Conservation (phyloP, 2,797 vertebrate species). For the Takifugu ocellatus region DNA sequence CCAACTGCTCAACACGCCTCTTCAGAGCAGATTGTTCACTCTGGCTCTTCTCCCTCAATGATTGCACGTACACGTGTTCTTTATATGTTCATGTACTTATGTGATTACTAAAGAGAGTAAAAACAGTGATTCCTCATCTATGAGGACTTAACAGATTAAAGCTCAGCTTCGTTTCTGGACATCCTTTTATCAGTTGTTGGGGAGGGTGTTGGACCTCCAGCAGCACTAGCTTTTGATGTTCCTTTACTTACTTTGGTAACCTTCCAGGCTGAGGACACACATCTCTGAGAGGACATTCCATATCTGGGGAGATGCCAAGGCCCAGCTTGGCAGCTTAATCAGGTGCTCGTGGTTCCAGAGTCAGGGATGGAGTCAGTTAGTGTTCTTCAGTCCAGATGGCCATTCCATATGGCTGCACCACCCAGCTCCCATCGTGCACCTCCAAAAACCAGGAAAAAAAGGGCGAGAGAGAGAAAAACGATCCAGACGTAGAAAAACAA, state of each 20-base stretch:
- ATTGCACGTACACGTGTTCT: too few species aligned
- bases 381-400: slow-evolving; percentile 70
- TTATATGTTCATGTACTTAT: too few species aligned
- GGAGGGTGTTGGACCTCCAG: slow-evolving; percentile 25
- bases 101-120: too few species aligned
- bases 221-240: slow-evolving; percentile 57
- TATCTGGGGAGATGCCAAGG: slow-evolving; percentile 54
- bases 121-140: too few species aligned
- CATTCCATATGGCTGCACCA: slow-evolving; percentile 48
- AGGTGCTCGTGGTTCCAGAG: slow-evolving; percentile 51
- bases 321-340: slow-evolving; percentile 57
- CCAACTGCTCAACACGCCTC: too few species aligned
- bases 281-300: slow-evolving; percentile 54
- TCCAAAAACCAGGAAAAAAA: slow-evolving; percentile 38
- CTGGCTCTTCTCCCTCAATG: too few species aligned
- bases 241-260: slow-evolving; percentile 54
- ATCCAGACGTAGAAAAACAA: too few species aligned
- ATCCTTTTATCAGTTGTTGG: not conserved
- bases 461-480: slow-evolving; percentile 12
- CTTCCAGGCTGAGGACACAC: slow-evolving; percentile 51
- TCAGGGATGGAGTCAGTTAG: slow-evolving; percentile 59
- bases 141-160: not conserved
- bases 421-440: slow-evolving; percentile 38
- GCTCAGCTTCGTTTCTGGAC: slow-evolving; percentile 3
- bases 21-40: too few species aligned